phyloP scores from a whole-genome alignment of 2,888 invertebrate species.

The Neria commutata region DNA sequence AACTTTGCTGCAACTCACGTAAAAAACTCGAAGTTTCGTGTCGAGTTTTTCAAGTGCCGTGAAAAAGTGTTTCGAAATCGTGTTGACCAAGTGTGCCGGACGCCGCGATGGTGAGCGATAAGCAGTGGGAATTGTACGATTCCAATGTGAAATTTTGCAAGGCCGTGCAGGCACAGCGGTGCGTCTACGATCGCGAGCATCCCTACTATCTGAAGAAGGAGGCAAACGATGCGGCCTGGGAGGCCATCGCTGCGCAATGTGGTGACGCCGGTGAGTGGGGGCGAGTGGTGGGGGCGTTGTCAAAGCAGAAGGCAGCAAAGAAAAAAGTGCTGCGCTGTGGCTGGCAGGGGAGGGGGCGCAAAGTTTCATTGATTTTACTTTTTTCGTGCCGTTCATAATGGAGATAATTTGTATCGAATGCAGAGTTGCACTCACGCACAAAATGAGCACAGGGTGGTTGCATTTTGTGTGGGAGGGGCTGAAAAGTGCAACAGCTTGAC shows the following conservation, averaged over 20 bases:
- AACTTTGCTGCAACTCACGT: not conserved
- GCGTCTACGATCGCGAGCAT: slow-evolving; percentile 44
- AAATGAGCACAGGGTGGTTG: not conserved
- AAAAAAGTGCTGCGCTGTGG: too few relatives aligned
- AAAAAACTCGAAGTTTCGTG: too few relatives aligned
- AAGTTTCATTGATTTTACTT: not conserved
- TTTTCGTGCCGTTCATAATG: too few relatives aligned
- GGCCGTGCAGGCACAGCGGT: slow-evolving; percentile 37
- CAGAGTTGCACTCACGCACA: not conserved
- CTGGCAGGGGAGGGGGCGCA: not conserved
- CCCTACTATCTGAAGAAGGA: slow-evolving; percentile 36
- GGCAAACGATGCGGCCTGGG: slow-evolving; percentile 42
- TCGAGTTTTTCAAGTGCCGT: not conserved
- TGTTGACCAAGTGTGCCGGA: not conserved
- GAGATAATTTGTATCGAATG: too few relatives aligned
- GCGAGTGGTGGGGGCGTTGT: slow-evolving; percentile 19
- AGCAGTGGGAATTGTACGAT: not conserved
- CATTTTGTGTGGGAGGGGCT: too few relatives aligned
- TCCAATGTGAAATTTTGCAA: slow-evolving; percentile 39
- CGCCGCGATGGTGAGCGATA: not conserved
- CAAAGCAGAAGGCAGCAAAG: not conserved
- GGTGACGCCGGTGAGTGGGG: slow-evolving; percentile 43
- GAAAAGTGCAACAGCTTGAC: too few relatives aligned
- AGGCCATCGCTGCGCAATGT: slow-evolving; percentile 34
- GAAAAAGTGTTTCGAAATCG: not conserved